Base-by-base conservation (phyloP, 92 coral and sea anemone species). In the Epizoanthus rinbou region DNA sequence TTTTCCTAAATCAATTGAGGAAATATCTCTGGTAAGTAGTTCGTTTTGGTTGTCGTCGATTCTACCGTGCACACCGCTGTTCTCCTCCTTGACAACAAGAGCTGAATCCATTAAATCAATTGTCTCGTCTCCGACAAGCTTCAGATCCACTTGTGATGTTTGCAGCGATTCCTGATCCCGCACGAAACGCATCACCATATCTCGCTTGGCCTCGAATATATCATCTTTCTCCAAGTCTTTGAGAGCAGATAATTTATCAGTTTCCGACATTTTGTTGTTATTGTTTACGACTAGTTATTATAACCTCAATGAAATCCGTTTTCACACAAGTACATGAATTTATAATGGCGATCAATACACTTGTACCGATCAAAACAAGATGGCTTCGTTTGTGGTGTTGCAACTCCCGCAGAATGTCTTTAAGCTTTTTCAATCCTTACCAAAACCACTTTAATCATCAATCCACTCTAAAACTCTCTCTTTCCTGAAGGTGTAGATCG, bases 141-240 rank as follows among this genome's bases (percentile, higher is more conserved):
- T 94, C 41, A 90, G 25, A 16, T 87, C 95, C 45, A 89, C 94
- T 82, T 92, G 97, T 3, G 97, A 92, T 8, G 99, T 97, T 53
- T 97, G 99, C 35, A 97, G 80, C 3, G 93, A 74, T 76, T 97
- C 99, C 69, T 97, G 99, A 24, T 97, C 99, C 35, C 89, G 91
- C 8, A 97, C 92, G 79, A 97, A 97, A 24, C 98, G 96, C 87
- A 97, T 24, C 10, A 97, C 92, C 76, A 97, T 68, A 47, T 97
- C 97, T 9, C 91, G 88, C 62, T 97, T 97, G 1, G 99, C 99
- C 68, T 85, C 78, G 21, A 81, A 66, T n/a, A 92, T 79, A 41
- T 75, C 84, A 11, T 83, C 84, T 39, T 80, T 89, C 8, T 88
- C 89, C 73, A 90, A 47, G 8, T 88, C 91, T 15, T 88, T 88